Conservation (phyloP, 2,113 vertebrate species). For the Engystomops pustulosus region DNA sequence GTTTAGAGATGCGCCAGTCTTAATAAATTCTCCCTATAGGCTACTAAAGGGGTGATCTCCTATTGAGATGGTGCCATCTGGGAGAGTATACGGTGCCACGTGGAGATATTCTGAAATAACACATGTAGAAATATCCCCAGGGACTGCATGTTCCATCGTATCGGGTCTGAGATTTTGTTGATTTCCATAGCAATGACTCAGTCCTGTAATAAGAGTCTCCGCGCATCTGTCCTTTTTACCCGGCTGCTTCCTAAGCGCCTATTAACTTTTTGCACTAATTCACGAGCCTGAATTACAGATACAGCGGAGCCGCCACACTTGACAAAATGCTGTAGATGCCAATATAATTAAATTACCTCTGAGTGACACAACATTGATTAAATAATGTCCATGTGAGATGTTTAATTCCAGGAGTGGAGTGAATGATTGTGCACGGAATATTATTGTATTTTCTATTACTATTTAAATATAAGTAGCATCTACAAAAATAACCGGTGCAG, state of each 20-base stretch:
- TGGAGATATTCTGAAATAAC: too few relatives aligned
- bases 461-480: neutral
- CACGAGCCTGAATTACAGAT: neutral
- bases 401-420: neutral
- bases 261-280: constrained; percentile 14
- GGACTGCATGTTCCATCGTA: too few relatives aligned
- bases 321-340: neutral
- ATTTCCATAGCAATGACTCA: too few relatives aligned
- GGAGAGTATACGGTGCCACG: too few relatives aligned
- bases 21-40: too few relatives aligned
- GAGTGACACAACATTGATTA: neutral
- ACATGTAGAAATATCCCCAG: too few relatives aligned
- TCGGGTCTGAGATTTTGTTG: too few relatives aligned
- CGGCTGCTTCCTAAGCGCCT: neutral
- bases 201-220: neutral
- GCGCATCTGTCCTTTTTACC: neutral
- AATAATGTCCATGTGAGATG: neutral
- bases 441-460: neutral
- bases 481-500: neutral
- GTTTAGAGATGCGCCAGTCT: too few relatives aligned
- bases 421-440: neutral
- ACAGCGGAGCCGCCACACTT: neutral
- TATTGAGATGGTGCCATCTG: too few relatives aligned
- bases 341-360: neutral
- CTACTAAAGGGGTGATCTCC: too few relatives aligned